Evolutionary conservation across 1,140 invertebrate genomes (phyloP).

Genomic region (Eurosta solidaginis): DNA sequence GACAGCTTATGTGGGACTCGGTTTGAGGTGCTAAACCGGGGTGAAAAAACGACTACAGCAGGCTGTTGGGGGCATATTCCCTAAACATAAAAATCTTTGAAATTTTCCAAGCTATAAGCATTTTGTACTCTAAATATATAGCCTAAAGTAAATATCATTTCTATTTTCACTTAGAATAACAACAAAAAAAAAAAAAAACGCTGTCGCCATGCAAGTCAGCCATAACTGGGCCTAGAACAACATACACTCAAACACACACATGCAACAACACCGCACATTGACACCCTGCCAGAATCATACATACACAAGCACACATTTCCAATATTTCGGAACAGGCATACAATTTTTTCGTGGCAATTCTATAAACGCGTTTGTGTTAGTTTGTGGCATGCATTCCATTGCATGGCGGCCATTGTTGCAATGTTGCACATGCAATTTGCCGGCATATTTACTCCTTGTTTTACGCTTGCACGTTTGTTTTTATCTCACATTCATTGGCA

Average conservation of each 20-base stretch:
- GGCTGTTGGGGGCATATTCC: too few relatives aligned
- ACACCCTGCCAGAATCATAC: not conserved
- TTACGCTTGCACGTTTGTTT: not conserved
- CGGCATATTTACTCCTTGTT: not conserved
- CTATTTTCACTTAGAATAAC: not conserved
- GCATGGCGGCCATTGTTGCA: constrained; percentile 16
- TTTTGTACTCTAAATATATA: too few relatives aligned
- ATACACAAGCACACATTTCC: not conserved
- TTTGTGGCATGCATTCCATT: not conserved
- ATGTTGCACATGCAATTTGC: constrained; percentile 13
- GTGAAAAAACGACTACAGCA: too few relatives aligned
- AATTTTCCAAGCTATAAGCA: too few relatives aligned
- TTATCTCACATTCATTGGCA: not conserved
- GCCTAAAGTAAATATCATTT: too few relatives aligned
- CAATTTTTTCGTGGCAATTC: not conserved
- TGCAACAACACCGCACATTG: not conserved
- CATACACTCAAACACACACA: not conserved
- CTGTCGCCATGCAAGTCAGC: not conserved
- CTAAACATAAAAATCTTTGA: too few relatives aligned
- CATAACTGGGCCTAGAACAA: constrained; percentile 16
- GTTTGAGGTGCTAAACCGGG: too few relatives aligned
- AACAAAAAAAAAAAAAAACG: not conserved
- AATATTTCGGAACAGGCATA: not conserved
- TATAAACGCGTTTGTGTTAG: not conserved
- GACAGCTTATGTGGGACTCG: too few relatives aligned